Evolutionary conservation across 92 coral and sea anemone genomes (phyloP).

Genomic region (Epizoanthus illoricatus): DNA sequence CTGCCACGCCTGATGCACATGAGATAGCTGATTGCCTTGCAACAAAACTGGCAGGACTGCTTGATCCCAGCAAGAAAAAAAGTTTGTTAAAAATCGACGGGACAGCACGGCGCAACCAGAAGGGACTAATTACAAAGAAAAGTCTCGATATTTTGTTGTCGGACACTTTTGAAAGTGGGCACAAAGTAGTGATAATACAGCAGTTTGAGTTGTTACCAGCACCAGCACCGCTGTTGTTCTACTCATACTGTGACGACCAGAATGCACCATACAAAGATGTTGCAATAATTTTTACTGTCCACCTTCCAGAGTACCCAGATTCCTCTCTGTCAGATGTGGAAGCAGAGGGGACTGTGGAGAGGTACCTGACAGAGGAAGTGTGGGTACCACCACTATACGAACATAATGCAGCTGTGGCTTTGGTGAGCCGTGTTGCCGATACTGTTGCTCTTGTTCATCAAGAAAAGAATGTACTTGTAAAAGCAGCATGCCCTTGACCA

Average conservation of each 20-base stretch:
- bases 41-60: slow-evolving; percentile 48
- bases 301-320: slow-evolving; percentile 59
- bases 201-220: slow-evolving; percentile 77
- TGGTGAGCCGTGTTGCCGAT: slow-evolving; percentile 85
- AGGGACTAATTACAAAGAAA: slow-evolving; percentile 52
- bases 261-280: slow-evolving; percentile 83
- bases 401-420: slow-evolving; percentile 67
- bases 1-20: slow-evolving; percentile 70
- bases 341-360: slow-evolving; percentile 70
- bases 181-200: slow-evolving; percentile 65
- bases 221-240: slow-evolving; percentile 72
- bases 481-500: not conserved
- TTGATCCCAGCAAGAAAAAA: slow-evolving; percentile 44
- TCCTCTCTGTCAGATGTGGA: slow-evolving; percentile 45
- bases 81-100: slow-evolving; percentile 47
- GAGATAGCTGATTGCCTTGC: slow-evolving; percentile 73
- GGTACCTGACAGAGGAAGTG: slow-evolving; percentile 55
- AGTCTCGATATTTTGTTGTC: slow-evolving; percentile 55
- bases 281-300: slow-evolving; percentile 79
- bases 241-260: slow-evolving; percentile 86
- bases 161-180: slow-evolving; percentile 46
- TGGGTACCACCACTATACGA: slow-evolving; percentile 63
- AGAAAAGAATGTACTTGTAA: slow-evolving; percentile 44
- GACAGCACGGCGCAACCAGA: not conserved
- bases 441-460: slow-evolving; percentile 74